A percentile compares a stretch with the other conserved stretches of the same genome.
Evolutionary conservation across 2,113 vertebrate genomes (phyloP).

Genomic region (Atherinomorus stipes): DNA sequence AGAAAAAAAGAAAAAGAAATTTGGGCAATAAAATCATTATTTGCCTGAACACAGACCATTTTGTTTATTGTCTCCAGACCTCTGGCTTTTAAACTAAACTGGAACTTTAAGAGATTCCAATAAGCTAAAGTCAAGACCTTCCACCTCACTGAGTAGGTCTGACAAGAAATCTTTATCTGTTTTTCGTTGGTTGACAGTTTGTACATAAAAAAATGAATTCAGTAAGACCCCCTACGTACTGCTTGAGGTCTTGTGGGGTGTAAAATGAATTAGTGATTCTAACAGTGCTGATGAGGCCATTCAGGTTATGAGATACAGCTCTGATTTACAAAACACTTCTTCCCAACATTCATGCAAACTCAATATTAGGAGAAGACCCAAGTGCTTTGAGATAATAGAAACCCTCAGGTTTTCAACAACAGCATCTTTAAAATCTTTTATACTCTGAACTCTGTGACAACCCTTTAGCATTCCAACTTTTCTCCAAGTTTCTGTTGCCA

Average conservation of each 20-base stretch:
- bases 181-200: constrained; percentile 9
- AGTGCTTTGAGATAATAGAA: neutral
- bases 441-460: constrained; percentile 46
- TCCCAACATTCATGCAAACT: constrained; percentile 1
- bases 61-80: constrained; percentile 28
- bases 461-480: constrained; percentile 29
- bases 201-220: neutral
- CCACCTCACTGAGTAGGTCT: neutral
- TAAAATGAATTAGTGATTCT: constrained; percentile 29
- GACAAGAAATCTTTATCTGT: constrained; percentile 20
- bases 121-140: constrained; percentile 31
- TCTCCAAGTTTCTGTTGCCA: constrained; percentile 25
- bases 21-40: constrained; percentile 4
- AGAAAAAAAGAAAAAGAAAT: constrained; percentile 1
- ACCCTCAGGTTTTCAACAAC: constrained; percentile 12
- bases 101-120: neutral
- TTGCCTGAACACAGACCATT: neutral
- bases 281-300: neutral
- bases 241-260: constrained; percentile 10
- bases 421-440: neutral
- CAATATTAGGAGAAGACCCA: neutral
- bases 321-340: constrained; percentile 11
- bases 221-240: neutral
- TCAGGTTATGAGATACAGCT: constrained; percentile 20
- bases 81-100: neutral